Evolutionary conservation across 2,113 vertebrate species (phyloP), one percentile per base, ranked within the genome.

Genomic region (Arothron firmamentum): DNA sequence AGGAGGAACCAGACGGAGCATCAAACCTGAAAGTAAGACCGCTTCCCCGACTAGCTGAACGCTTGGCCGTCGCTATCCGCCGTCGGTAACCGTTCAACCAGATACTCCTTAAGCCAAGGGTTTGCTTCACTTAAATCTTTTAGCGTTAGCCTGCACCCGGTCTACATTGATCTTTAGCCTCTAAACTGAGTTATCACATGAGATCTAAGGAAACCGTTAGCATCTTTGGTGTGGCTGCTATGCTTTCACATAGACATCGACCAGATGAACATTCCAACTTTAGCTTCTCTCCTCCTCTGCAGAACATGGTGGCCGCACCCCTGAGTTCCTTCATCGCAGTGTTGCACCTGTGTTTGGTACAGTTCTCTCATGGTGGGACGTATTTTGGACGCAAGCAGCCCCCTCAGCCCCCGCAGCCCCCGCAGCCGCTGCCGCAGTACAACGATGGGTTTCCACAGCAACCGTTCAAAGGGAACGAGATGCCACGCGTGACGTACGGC

Each of bases 331-430:
- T 94, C 70, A 61, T 86, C 67, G 61, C 90, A 41, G 73, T 89
- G 50, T 38, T 92, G 72, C 91, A 91, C 63, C 70, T 94, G 41
- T 88, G 80, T 59, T 77, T 90, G 46, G 19, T 93, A 64, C 86
- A 59, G 70, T 72, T 80, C 58, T 85, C 70, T 74, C 88, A 92
- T 31, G 92, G 92, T 0, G 96, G 93, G 12, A 92, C 91, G 25
- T 98, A 94, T 79, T 96, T 97, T 84, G 93, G 94, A 49, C 93
- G 94, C 66, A 97, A 98, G 78, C 93, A 93, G 52, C 80, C 93
- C 21, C 92, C 93, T 67, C 87, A 89, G 63, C 94, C 94, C 53
- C 94, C 93, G 79, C 95, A 94, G 54, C 91, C 94, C 0, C 81
- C 93, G 79, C 95, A 94, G 54, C 91, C 94, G 0, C 81, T 94